phyloP scores from a whole-genome alignment of 2,888 invertebrate species.

The Pherbina coryleti region DNA sequence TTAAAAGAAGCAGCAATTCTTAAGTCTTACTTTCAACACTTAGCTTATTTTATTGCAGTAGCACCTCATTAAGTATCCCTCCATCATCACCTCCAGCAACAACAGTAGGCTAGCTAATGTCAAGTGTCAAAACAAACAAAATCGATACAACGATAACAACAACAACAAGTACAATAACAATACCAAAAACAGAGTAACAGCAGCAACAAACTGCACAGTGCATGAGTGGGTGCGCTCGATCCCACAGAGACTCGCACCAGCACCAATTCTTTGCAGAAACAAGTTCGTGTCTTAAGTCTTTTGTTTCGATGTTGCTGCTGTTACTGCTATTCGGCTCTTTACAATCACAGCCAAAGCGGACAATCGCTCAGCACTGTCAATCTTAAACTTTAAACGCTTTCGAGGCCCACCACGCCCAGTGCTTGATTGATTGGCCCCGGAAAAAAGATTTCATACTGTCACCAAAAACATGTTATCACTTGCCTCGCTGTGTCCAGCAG shows the following conservation, averaged over 20 bases:
- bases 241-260: constrained; percentile 48
- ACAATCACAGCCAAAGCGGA: not conserved
- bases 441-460: not conserved
- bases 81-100: not conserved
- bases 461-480: not conserved
- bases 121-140: constrained; percentile 40
- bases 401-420: not conserved
- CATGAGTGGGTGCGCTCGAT: constrained; percentile 46
- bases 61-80: not conserved
- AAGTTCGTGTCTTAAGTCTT: constrained; percentile 62
- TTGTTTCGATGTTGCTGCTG: constrained; percentile 50
- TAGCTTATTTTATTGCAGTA: too few species aligned
- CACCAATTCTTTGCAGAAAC: constrained; percentile 40
- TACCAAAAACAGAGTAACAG: constrained; percentile 22
- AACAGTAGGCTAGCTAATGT: constrained; percentile 16
- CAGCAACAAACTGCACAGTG: constrained; percentile 21
- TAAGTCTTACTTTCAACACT: too few species aligned
- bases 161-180: constrained; percentile 39
- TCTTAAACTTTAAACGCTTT: not conserved
- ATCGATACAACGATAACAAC: constrained; percentile 40
- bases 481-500: not conserved
- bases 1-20: too few species aligned
- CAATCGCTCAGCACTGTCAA: not conserved
- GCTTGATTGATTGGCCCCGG: not conserved
- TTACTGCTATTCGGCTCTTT: not conserved